Base-by-base conservation (phyloP, 2,888 invertebrate species). In the Pachymerium ferrugineum region DNA sequence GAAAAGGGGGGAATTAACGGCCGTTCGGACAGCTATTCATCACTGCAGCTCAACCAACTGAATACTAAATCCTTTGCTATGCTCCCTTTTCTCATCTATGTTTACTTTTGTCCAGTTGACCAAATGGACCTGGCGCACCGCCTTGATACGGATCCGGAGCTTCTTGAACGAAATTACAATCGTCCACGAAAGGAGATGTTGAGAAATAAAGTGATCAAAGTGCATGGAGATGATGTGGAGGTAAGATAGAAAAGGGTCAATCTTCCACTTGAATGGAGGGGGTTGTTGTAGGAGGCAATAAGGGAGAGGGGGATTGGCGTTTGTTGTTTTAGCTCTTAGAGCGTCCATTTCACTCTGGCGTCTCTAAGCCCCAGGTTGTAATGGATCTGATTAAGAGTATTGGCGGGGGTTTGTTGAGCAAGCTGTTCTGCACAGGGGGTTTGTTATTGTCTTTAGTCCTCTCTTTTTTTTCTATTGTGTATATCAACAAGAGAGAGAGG, bases 91-190 rank as follows among this genome's bases (percentile, higher is more conserved):
- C 78, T 19, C 42, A 47, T 38, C 3, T 19, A 22, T n/a, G 33
- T 69, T 31, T 70, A 29, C 25, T 28, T 67, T 74, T 62, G 70
- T 79, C 69, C 77, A 81, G 84, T 83, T 0, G 85, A 86, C 77
- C 81, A 85, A 28, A 89, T 91, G 82, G 88, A 91, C 81, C 79
- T 92, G 5, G 89, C 89, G 0, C 86, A 89, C 78, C 86, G 88
- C 76, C 83, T 92, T 72, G 88, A 90, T 78, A 93, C 93, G 0
- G 91, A 92, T 80, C 90, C 91, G 0, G 85, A 86, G 0, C 83
- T 93, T 6, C 79, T 94, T 1, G 85, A 85, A 12, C 86, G 90
- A 70, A 87, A 88, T 78, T 88, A 88, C 78, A 93, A 93, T 81
- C 83, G 92, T 70, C 88, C 89, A 0, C 86, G 86, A 73, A 77